A percentile compares a stretch with the other conserved stretches of the same genome.
These are phyloP conservation scores for Hoplodrina ambigua DNA, from an alignment of 2,888 invertebrate species.

Conservation along the genomic window DNA sequence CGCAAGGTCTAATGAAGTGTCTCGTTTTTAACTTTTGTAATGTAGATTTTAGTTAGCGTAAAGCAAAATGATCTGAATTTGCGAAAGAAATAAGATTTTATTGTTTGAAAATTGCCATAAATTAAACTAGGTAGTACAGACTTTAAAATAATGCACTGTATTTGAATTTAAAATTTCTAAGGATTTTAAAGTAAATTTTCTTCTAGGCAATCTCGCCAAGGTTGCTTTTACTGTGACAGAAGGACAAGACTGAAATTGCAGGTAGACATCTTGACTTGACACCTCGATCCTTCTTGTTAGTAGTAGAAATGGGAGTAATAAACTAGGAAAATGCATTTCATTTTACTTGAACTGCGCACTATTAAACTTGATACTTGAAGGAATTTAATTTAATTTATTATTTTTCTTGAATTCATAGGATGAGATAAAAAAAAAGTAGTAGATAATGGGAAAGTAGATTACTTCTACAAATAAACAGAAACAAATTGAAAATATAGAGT, in stretches of 20 bases:
- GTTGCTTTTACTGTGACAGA: not conserved
- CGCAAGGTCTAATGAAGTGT: constrained; percentile 81
- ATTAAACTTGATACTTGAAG: not conserved
- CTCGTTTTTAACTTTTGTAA: constrained; percentile 72
- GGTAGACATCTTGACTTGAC: not conserved
- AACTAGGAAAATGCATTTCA: constrained; percentile 9
- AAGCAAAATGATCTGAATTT: constrained; percentile 32
- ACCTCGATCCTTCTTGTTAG: not conserved
- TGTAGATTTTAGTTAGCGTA: constrained; percentile 21
- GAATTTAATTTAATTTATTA: not conserved
- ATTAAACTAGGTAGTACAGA: not conserved
- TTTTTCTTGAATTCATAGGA: not conserved
- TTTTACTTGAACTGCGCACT: not conserved
- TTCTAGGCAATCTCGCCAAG: not conserved
- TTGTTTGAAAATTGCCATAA: constrained; percentile 21
- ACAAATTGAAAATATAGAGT: not conserved
- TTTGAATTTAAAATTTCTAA: not conserved
- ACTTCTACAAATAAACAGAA: not conserved
- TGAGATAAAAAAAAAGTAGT: not conserved
- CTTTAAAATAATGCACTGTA: not conserved
- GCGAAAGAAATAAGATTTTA: not conserved
- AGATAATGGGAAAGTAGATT: not conserved
- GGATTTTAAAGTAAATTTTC: not conserved
- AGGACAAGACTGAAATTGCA: constrained; percentile 16
- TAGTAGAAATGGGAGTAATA: not conserved